Evolutionary conservation across 2,113 vertebrate species (phyloP).

Genomic region (Hemichromis elongatus): DNA sequence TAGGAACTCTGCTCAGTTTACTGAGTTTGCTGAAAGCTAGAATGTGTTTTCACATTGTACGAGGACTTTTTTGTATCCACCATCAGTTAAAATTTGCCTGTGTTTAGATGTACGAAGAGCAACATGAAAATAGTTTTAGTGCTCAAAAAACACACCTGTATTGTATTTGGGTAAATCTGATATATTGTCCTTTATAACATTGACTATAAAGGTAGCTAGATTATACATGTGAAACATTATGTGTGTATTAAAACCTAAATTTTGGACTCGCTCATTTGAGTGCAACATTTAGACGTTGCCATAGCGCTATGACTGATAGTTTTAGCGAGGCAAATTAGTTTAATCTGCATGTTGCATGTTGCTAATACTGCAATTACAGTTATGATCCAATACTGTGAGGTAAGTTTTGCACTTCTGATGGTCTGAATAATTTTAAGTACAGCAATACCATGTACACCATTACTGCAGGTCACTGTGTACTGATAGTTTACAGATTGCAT

Average conservation of each 20-base stretch:
- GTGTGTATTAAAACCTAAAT: neutral
- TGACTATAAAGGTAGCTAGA: neutral
- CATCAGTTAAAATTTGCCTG: accelerated
- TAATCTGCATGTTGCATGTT: neutral
- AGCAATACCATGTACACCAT: neutral
- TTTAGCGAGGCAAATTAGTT: neutral
- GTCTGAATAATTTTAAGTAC: neutral
- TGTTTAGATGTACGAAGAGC: neutral
- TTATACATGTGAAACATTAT: neutral
- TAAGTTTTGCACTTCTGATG: neutral
- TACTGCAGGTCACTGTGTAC: neutral
- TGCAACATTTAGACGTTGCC: neutral
- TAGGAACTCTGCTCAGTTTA: accelerated
- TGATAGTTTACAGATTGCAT: neutral
- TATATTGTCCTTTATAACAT: neutral
- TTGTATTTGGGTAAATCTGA: neutral
- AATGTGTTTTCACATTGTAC: neutral
- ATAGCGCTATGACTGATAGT: neutral
- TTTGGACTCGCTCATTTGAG: neutral
- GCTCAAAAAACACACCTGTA: neutral
- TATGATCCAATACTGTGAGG: neutral
- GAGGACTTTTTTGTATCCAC: neutral
- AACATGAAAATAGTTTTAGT: accelerated
- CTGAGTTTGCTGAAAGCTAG: neutral
- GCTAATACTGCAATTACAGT: neutral